Percentiles rank a stretch among this genome's conserved stretches.
phyloP scores from a whole-genome alignment of 2,888 invertebrate genomes.

The Ormyrus labotus region DNA sequence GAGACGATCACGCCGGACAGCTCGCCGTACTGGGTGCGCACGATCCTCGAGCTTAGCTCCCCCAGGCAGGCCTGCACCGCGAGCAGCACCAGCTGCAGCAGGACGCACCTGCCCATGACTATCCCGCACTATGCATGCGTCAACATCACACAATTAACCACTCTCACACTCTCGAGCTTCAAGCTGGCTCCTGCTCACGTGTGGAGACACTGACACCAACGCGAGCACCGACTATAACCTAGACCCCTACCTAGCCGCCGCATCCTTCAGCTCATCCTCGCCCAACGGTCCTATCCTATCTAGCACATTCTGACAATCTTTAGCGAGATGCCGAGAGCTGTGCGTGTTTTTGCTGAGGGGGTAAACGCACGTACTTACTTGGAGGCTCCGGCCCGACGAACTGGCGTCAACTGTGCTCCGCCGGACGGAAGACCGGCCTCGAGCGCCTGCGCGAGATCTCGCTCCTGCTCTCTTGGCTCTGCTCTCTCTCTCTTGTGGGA shows the following conservation, averaged over 20 bases:
- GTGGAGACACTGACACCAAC: no score
- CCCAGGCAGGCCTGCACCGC: conserved; percentile 24
- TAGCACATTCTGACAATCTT: no score
- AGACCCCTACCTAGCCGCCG: not conserved
- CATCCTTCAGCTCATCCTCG: not conserved
- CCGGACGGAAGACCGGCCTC: not conserved
- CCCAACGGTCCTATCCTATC: no score
- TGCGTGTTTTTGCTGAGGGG: no score
- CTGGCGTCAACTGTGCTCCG: conserved; percentile 69
- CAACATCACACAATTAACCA: not conserved
- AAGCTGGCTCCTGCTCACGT: no score
- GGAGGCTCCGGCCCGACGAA: conserved; percentile 68
- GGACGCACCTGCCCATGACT: no score
- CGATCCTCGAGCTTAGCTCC: conserved; percentile 85
- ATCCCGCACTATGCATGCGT: not conserved
- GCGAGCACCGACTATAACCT: no score
- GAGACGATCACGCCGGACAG: conserved; percentile 90
- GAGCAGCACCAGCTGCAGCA: conserved; percentile 18
- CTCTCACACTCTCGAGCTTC: not conserved
- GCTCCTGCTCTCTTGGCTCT: not conserved
- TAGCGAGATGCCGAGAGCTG: no score
- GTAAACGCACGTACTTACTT: not conserved
- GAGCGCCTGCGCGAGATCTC: conserved; percentile 49
- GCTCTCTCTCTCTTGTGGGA: not conserved
- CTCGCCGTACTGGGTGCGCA: conserved; percentile 92